phyloP scores from a whole-genome alignment of 1,140 invertebrate genomes.

The Leptopilina clavipes region DNA sequence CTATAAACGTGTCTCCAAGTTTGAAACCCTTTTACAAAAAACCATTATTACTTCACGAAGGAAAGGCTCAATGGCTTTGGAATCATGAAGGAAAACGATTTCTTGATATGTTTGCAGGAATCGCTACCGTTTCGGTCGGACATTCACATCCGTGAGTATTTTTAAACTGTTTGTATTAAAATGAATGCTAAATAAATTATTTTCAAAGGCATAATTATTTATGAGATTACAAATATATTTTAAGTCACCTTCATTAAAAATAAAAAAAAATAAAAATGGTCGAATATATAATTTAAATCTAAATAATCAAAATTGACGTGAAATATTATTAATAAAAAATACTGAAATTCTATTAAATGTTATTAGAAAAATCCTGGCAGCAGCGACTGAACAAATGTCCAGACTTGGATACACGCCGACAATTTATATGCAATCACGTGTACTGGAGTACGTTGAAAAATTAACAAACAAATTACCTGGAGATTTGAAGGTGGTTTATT shows the following conservation, averaged over 20 bases:
- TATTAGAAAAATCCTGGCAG: constrained; percentile 84
- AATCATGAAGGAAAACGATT: constrained; percentile 91
- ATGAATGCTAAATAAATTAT: constrained; percentile 1
- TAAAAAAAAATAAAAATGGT: no score
- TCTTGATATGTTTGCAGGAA: constrained; percentile 96
- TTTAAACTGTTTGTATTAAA: neutral
- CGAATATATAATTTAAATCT: neutral
- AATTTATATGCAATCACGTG: constrained; percentile 91
- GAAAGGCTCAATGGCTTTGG: constrained; percentile 94
- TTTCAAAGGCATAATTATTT: neutral
- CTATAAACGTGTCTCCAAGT: constrained; percentile 81
- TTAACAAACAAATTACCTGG: constrained; percentile 88
- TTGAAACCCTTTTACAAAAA: constrained; percentile 87
- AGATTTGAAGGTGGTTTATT: constrained; percentile 87
- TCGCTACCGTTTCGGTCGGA: constrained; percentile 97
- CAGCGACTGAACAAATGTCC: constrained; percentile 85
- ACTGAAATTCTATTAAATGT: constrained; percentile 5
- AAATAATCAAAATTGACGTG: neutral
- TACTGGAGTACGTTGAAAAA: constrained; percentile 93
- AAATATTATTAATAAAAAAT: constrained; percentile 19
- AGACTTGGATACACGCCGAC: constrained; percentile 94
- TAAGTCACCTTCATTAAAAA: neutral
- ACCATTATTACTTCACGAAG: constrained; percentile 89
- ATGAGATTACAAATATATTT: constrained; percentile 19
- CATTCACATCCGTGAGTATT: constrained; percentile 96